phyloP scores from a whole-genome alignment of 2,113 vertebrate genomes.

The Setophaga petechia region DNA sequence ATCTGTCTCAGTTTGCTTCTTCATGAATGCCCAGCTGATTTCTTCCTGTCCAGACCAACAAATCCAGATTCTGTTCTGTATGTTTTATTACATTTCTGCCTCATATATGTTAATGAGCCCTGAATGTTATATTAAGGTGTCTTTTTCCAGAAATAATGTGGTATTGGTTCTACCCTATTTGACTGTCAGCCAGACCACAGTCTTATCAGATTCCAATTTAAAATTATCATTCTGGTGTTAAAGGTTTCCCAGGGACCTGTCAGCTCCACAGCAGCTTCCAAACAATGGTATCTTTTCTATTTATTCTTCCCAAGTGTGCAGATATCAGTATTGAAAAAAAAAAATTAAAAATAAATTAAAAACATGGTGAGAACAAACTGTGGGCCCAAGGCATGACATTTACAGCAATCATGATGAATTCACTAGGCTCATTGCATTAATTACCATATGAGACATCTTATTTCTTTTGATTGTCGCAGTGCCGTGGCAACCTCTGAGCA shows the following conservation, averaged over 20 bases:
- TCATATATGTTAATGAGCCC: neutral
- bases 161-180: neutral
- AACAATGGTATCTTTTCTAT: neutral
- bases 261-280: neutral
- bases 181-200: neutral
- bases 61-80: neutral
- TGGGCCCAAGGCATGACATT: neutral
- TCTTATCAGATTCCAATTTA: neutral
- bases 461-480: neutral
- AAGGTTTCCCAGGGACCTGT: neutral
- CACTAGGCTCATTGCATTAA: neutral
- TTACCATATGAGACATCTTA: neutral
- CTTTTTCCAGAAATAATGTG: neutral
- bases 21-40: neutral
- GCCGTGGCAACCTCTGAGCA: neutral
- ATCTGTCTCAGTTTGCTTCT: neutral
- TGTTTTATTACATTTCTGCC: neutral
- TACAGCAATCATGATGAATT: neutral
- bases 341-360: neutral
- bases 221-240: neutral
- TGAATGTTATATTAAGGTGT: neutral
- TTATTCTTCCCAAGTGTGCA: neutral
- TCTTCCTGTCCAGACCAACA: neutral
- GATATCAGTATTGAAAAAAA: neutral
- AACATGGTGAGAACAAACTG: neutral